Conservation (phyloP, 2,888 invertebrate species). For the Temnothorax rugatulus region DNA sequence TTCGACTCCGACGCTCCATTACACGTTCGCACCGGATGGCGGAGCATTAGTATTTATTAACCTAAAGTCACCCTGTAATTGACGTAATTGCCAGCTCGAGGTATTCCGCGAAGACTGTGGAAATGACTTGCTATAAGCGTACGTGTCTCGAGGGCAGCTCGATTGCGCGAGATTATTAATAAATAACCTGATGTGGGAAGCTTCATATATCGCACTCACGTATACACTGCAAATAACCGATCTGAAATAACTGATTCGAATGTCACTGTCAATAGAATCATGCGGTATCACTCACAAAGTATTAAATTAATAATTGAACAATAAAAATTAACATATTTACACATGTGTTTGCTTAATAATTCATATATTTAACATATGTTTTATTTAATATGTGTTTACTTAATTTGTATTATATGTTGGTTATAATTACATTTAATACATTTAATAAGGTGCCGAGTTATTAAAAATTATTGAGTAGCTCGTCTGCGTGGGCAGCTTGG, state of each 20-base stretch:
- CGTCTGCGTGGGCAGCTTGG: neutral
- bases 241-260: neutral
- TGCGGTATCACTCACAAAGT: neutral
- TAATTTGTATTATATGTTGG: neutral
- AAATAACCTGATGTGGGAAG: slow-evolving; percentile 4
- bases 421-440: slow-evolving; percentile 1
- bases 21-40: slow-evolving; percentile 72
- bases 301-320: neutral
- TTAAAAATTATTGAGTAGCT: neutral
- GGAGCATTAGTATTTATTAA: slow-evolving; percentile 80
- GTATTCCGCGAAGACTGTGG: slow-evolving; percentile 76
- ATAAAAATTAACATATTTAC: neutral
- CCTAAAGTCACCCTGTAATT: slow-evolving; percentile 80
- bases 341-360: neutral
- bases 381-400: neutral
- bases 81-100: slow-evolving; percentile 79
- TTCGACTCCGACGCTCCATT: slow-evolving; percentile 25
- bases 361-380: neutral
- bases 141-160: slow-evolving; percentile 22
- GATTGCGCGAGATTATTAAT: slow-evolving; percentile 38
- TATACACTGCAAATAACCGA: neutral
- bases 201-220: neutral
- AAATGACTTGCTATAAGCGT: slow-evolving; percentile 75
- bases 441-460: neutral
- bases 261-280: neutral